Percentiles rank a stretch among this genome's conserved stretches.
Conservation (phyloP, 2,113 vertebrate species). For the Lophotis ruficrista region DNA sequence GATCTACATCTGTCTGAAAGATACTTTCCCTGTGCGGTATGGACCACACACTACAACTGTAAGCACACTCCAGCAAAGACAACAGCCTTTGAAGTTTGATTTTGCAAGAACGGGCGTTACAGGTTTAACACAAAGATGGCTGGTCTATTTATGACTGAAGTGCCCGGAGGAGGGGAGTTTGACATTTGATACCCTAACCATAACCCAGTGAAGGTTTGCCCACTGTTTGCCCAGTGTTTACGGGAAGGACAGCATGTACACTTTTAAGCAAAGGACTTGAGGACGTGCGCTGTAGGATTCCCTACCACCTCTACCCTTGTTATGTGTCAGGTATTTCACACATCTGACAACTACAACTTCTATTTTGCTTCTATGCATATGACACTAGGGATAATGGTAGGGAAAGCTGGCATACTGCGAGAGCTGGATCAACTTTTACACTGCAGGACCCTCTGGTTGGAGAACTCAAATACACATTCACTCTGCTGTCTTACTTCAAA, state of each 20-base stretch:
- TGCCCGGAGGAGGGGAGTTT: neutral
- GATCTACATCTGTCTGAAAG: neutral
- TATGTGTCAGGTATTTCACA: neutral
- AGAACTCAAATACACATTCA: neutral
- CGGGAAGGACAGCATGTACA: rapidly evolving
- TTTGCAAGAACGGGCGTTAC: neutral
- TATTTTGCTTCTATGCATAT: neutral
- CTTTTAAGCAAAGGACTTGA: neutral
- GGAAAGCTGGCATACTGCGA: neutral
- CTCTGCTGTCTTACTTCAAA: neutral
- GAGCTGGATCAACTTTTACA: neutral
- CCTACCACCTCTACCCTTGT: neutral
- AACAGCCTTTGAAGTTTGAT: neutral
- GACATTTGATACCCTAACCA: neutral
- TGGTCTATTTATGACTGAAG: neutral
- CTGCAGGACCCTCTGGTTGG: neutral
- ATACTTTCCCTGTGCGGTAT: neutral
- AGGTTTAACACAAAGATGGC: neutral
- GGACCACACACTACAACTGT: neutral
- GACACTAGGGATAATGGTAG: neutral
- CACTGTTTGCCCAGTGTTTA: neutral
- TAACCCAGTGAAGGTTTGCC: neutral
- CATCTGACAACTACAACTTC: neutral
- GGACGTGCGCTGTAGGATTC: neutral
- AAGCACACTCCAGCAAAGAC: neutral